Evolutionary conservation across 2,797 vertebrate species (phyloP).

Genomic region (Euphonia xanthogaster): DNA sequence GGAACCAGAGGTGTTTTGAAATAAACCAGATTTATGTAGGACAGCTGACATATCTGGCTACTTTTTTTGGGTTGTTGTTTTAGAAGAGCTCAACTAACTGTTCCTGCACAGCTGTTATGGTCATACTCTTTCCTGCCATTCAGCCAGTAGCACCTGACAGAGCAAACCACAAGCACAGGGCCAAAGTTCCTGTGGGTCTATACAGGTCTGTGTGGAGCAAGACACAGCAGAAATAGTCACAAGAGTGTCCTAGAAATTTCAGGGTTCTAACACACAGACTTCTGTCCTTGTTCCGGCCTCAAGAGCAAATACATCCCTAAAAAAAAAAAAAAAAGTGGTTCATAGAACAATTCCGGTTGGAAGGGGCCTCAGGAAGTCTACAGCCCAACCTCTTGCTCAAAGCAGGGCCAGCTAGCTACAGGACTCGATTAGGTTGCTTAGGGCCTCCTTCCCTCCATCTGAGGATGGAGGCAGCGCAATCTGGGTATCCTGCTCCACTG

Average conservation of each 20-base stretch:
- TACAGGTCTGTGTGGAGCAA: background rate
- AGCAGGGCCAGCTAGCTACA: background rate
- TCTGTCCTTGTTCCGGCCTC: background rate
- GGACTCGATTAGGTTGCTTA: background rate
- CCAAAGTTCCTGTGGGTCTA: background rate
- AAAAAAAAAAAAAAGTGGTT: background rate
- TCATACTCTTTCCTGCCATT: background rate
- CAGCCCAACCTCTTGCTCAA: background rate
- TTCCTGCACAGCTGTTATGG: background rate
- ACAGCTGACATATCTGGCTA: background rate
- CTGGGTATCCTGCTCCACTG: background rate
- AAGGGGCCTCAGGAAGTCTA: background rate
- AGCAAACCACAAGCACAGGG: background rate
- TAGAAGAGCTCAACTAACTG: background rate
- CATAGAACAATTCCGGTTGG: background rate
- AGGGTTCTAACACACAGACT: background rate
- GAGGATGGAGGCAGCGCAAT: background rate
- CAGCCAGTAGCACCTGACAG: background rate
- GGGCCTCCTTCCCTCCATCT: background rate
- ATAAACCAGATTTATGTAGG: constrained; percentile 24
- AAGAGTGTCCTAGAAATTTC: background rate
- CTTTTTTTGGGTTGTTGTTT: background rate
- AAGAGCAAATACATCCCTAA: background rate
- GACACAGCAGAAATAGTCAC: background rate
- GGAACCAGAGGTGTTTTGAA: background rate